Evolutionary conservation across 2,797 vertebrate genomes (phyloP), one percentile per base, ranked within the genome.

Genomic region (Crax fasciolata): DNA sequence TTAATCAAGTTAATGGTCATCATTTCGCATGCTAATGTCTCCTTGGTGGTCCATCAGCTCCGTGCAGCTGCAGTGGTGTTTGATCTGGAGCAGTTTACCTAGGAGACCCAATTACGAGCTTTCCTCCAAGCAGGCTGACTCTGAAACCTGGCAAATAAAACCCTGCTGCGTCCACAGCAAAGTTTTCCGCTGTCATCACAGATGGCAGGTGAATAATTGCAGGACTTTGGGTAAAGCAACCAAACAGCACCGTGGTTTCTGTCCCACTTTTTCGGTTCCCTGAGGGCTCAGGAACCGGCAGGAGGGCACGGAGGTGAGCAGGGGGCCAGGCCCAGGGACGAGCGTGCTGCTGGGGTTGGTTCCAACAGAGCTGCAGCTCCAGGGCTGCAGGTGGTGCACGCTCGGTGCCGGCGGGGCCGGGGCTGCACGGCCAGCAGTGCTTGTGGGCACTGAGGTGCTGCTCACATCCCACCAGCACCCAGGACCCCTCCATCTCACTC

Each of bases 1-100:
- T 96, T 94, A 94, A 94, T 95, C 94, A 95, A 95, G 95, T 76
- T 88, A 93, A 89, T 92, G 89, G 91, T 62, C 86, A 94, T 90
- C 95, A 82, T 88, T 94, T 90, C 66, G 35, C 75, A 88, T 21
- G 28, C 57, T 93, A 93, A 95, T 74, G 85, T 76, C 81, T 91
- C 96, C 83, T 97, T 74, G 2, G 97, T n/a, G 96, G 71, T 95
- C 84, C 92, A 90, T 96, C 92, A 80, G 91, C 85, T 57, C 59
- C 9, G 6, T 14, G 14, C 38, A 52, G 93, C 92, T 54, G 90
- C 93, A 72, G 95, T 65, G 35, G 54, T 57, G 80, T 87, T 89
- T 89, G 46, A 39, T 68, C 66, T 76, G 0, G 65, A 2, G 5
- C 78, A 12, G 70, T 90, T 95, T 87, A 85, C 91, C 87, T 25